Conservation (phyloP, 2,888 invertebrate species). For the Synergus laeviventris region DNA sequence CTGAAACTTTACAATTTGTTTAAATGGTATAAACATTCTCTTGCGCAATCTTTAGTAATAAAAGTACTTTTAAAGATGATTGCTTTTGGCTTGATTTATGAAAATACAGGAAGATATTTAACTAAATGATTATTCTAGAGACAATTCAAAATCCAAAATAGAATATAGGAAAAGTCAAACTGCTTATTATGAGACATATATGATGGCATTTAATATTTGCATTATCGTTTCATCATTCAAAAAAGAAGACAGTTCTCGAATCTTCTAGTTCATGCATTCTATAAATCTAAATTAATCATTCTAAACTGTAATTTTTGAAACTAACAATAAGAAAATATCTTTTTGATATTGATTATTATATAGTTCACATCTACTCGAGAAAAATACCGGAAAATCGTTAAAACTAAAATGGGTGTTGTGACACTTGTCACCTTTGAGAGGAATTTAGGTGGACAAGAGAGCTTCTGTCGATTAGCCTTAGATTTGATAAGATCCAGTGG, state of each 20-base stretch:
- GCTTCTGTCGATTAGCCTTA: not conserved
- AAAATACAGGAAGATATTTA: not conserved
- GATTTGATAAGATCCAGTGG: not conserved
- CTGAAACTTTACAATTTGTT: not conserved
- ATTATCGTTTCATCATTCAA: not conserved
- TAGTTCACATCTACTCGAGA: not conserved
- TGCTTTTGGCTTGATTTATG: not conserved
- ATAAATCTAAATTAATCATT: not conserved
- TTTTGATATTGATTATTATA: not conserved
- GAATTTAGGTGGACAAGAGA: not conserved
- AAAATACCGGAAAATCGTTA: constrained; percentile 16
- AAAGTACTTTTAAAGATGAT: not conserved
- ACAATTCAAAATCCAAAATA: not conserved
- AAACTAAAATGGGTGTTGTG: constrained; percentile 21
- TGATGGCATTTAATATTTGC: not conserved
- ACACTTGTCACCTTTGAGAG: not conserved
- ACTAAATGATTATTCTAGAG: not conserved
- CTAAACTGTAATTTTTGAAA: not conserved
- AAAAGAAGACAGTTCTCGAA: not conserved
- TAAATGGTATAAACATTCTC: not conserved
- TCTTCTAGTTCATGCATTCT: not conserved
- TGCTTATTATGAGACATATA: not conserved
- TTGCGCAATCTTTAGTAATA: not conserved
- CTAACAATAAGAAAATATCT: not conserved
- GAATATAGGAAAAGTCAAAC: not conserved